Evolutionary conservation across 1,140 invertebrate genomes (phyloP), one percentile per base, ranked within the genome.

Genomic region (Liolophura sinensis): DNA sequence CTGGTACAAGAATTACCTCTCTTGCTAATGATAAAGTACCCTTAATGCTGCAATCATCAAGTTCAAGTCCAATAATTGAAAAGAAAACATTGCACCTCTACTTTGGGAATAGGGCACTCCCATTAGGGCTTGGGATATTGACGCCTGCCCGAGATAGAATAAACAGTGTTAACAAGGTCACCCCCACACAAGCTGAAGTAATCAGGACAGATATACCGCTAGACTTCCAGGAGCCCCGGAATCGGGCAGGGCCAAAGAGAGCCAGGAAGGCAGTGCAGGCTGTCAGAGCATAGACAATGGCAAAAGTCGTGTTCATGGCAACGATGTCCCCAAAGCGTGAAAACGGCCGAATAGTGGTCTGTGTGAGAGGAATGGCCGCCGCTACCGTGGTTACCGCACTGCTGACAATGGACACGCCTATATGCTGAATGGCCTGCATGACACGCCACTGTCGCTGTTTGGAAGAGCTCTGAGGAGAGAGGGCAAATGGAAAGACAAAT

Each of bases 371-470:
- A 5, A 81, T 65, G 7, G 79, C 77, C 54, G 79, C 79, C 16
- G 79, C 68, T n/a, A 81, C 74, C 11, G 79, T 81, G 22, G 79
- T 81, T n/a, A 81, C 56, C 24, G 79, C 77, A 66, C 74, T 77
- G 70, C 77, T 79, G 49, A 81, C 60, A 14, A 81, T 75, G 24
- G 79, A 77, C 18, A 75, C 73, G 0, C 79, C 79, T 57, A 81
- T 81, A 66, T 80, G 79, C 48, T 73, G 73, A 9, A 81, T 59
- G 14, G 79, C 74, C 12, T 69, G 69, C 16, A 56, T 65, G 14
- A 78, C 75, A 18, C 79, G 69, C 74, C 75, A 73, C 20, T 69
- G 65, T 56, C 78, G 69, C 12, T 64, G 27, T 47, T 59, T 56
- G 16, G 55, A 16, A 46, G 47, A 47, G 24, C 51, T 56, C 70